These are phyloP conservation scores for Nothoprocta pentlandii DNA, from an alignment of 2,113 vertebrate species.

Conservation along the genomic window DNA sequence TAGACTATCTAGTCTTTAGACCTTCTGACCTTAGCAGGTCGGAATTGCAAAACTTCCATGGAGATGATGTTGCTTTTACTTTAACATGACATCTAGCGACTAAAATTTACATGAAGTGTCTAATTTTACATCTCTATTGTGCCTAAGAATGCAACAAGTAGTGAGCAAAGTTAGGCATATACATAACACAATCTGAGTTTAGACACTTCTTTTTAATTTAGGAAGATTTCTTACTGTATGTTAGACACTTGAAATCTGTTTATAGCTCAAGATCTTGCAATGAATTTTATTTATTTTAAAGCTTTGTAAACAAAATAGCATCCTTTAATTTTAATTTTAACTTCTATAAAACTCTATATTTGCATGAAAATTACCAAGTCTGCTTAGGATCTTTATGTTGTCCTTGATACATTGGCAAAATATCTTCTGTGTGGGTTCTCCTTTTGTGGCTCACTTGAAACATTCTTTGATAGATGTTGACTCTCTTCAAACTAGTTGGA, in stretches of 20 bases:
- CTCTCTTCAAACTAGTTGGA: neutral
- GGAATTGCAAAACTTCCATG: neutral
- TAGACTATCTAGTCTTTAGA: neutral
- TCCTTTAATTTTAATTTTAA: neutral
- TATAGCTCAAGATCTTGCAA: neutral
- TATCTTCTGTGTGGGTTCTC: neutral
- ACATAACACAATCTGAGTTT: neutral
- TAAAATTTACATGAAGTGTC: neutral
- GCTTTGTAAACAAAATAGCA: neutral
- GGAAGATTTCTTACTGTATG: neutral
- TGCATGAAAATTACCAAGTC: neutral
- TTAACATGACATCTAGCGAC: neutral
- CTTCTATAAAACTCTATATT: neutral
- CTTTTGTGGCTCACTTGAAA: neutral
- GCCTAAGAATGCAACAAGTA: neutral
- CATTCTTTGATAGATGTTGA: neutral
- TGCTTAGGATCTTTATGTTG: neutral
- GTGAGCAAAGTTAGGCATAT: rapidly evolving
- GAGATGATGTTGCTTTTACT: neutral
- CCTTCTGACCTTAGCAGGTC: too few species aligned
- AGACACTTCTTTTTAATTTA: neutral
- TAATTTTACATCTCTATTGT: neutral
- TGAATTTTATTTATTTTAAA: neutral
- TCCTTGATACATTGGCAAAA: neutral
- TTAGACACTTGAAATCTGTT: neutral